Conservation (phyloP, 2,113 vertebrate genomes). For the Sorex fumeus region DNA sequence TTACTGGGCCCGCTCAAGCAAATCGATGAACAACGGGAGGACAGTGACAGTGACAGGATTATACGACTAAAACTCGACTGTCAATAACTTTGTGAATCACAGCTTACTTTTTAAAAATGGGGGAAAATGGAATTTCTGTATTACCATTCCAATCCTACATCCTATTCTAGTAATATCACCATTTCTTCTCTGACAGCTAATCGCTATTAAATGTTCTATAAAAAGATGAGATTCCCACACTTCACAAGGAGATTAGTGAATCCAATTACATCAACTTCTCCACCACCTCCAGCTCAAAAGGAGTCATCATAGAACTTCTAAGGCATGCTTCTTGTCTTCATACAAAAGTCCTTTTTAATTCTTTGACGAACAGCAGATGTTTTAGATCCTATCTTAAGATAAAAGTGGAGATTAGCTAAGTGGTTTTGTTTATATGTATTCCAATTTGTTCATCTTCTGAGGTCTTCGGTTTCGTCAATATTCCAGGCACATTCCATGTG, state of each 20-base stretch:
- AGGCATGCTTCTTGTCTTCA: not conserved
- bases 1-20: too few relatives aligned
- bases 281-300: not conserved
- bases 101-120: too few relatives aligned
- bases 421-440: constrained; percentile 36
- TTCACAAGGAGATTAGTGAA: not conserved
- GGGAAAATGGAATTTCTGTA: too few relatives aligned
- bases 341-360: not conserved
- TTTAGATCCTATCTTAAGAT: not conserved
- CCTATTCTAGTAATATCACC: not conserved
- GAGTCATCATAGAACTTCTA: not conserved
- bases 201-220: not conserved
- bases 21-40: too few relatives aligned
- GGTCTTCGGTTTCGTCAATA: constrained; percentile 1
- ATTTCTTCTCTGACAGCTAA: not conserved
- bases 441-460: not conserved
- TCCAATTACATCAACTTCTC: not conserved
- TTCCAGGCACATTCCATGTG: not conserved
- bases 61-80: too few relatives aligned
- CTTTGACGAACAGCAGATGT: not conserved
- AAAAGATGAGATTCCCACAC: not conserved
- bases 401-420: not conserved
- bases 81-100: too few relatives aligned
- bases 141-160: not conserved
- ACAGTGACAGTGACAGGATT: too few relatives aligned